Evolutionary conservation across 2,888 invertebrate genomes (phyloP), one percentile per base, ranked within the genome.

Genomic region (Alentia gelatinosa): DNA sequence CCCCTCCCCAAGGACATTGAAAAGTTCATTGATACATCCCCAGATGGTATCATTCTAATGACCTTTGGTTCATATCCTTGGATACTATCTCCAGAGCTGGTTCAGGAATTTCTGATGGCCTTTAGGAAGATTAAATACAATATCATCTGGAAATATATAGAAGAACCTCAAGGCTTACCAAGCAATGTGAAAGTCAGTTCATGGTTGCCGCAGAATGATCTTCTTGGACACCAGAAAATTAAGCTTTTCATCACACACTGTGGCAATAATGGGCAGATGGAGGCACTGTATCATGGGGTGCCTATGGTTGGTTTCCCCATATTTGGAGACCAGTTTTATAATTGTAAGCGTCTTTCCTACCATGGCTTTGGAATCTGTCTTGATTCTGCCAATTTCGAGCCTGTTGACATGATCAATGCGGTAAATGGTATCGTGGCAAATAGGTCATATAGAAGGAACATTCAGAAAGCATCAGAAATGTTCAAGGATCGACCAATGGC

Each of bases 191-290:
- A 33, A 42, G 26, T 88, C 5, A n/a, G 50, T 26, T 26, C 50
- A 50, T 91, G 91, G 91, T n/a, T 91, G 12, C 91, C 92, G 26
- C 91, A 92, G 90, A 90, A 50, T 30, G 88, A 42, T 47, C 12
- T 88, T 15, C 50, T 88, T 23, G 50, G 91, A 12, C 93, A 94
- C 88, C 89, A 63, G 5, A 94, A 93, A 40, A 91, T 92, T 3
- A 93, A 92, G 91, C 86, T 93, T 19, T 93, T 94, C 90, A 92
- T 94, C n/a, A 93, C 94, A 15, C 94, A 94, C 86, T 93, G 94
- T 74, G 94, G 94, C 0, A 92, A 89, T 42, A 93, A 93, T 86
- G 93, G 94, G 3, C 92, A 92, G n/a, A 93, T 92, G 90, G 94
- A 94, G 84, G 93, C 93, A 12, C 42, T 94, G 30, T 94, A 93